Evolutionary conservation across 2,888 invertebrate genomes (phyloP), one percentile per base, ranked within the genome.

Genomic region (Hylaea fasciaria): DNA sequence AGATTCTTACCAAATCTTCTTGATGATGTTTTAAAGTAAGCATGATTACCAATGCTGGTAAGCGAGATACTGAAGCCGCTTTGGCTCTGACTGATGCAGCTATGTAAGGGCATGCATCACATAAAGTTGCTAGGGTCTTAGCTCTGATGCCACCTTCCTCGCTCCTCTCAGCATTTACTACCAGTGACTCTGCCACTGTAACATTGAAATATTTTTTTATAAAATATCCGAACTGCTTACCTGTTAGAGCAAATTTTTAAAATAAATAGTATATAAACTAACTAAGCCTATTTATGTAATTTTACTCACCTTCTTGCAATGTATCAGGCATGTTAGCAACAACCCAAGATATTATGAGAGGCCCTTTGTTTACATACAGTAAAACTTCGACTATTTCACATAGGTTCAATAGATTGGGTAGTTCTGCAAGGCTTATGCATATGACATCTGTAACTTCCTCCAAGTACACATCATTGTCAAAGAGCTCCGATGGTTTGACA

Each of bases 371-470:
- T 0, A 98, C 96, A 87, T 97, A 96, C 1, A 99, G 91, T 16
- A 99, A 86, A 0, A 97, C 97, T 90, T 99, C 98, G 7, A 96
- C 94, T 56, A 97, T 93, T 69, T 96, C 97, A 68, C 96, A 93
- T 53, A 98, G 94, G 54, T 95, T 97, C 2, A 99, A 87, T 48
- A 98, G 93, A 53, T 96, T 96, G 0, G 98, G 98, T 39, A 99
- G 88, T 84, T 99, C 98, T 9, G 98, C 98, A 58, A 98, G 92
- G 32, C 98, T 97, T 60, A 99, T 98, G 82, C 98, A 98, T 50
- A 99, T 94, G 0, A 98, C 97, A 91, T 98, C 98, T 43, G 97
- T 96, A 41, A 99, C 96, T 86, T 99, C 98, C 81, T 98, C 98
- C 73, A 98, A 94, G 82, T 98, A 99, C 0, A 98, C 97, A 74